Evolutionary conservation across 1,140 invertebrate genomes (phyloP).

Genomic region (Oryctes rhinoceros): DNA sequence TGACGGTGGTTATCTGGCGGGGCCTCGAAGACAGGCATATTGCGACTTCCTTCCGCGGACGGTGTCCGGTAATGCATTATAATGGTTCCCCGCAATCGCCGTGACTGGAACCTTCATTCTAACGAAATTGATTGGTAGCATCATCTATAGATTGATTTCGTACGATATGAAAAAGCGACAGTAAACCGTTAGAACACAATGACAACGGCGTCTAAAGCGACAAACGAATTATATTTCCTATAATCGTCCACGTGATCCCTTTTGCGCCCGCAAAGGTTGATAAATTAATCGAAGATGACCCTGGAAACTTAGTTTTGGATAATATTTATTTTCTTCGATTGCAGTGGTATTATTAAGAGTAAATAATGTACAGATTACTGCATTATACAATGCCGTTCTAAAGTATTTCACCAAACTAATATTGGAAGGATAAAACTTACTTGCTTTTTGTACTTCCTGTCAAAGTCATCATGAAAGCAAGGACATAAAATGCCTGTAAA

Average conservation of each 20-base stretch:
- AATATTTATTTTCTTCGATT: too few relatives aligned
- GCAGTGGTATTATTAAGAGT: too few relatives aligned
- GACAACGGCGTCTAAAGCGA: not conserved
- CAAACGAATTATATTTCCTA: not conserved
- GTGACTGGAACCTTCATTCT: not conserved
- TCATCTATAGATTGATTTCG: conserved; percentile 34
- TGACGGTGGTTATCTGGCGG: conserved; percentile 20
- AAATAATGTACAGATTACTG: too few relatives aligned
- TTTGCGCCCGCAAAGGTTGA: not conserved
- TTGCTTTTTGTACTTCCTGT: too few relatives aligned
- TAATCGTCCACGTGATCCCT: not conserved
- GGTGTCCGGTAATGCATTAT: conserved; percentile 31
- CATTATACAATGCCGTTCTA: too few relatives aligned
- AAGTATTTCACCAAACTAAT: too few relatives aligned
- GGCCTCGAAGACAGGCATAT: not conserved
- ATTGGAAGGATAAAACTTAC: too few relatives aligned
- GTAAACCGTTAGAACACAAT: not conserved
- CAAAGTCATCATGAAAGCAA: too few relatives aligned
- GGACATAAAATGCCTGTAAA: too few relatives aligned
- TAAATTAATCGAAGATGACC: not conserved
- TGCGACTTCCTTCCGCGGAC: conserved; percentile 22
- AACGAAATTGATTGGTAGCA: conserved; percentile 22
- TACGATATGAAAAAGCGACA: not conserved
- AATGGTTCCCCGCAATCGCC: not conserved
- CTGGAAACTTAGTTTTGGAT: too few relatives aligned